Percentiles rank a stretch among this genome's conserved stretches.
phyloP scores from a whole-genome alignment of 2,888 invertebrate species.

The Eupeodes latifasciatus region DNA sequence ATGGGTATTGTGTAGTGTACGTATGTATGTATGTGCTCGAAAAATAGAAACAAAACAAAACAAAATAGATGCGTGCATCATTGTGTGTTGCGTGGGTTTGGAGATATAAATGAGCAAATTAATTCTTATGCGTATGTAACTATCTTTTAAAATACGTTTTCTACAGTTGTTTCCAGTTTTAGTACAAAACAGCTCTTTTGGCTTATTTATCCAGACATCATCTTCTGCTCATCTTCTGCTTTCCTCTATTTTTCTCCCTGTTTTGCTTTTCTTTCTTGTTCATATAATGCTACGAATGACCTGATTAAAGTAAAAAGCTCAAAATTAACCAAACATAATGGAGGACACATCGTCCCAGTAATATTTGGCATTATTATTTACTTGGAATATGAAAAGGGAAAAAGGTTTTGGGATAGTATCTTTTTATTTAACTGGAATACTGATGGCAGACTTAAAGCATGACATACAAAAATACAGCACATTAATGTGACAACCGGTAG shows the following conservation, averaged over 20 bases:
- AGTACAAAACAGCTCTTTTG: background rate
- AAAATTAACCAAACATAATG: background rate
- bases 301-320: slow-evolving; percentile 43
- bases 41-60: background rate
- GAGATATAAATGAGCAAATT: slow-evolving; percentile 37
- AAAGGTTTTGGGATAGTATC: background rate
- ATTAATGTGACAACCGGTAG: slow-evolving; percentile 32
- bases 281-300: slow-evolving; percentile 45
- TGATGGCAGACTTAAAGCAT: background rate
- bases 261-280: background rate
- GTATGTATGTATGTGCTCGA: background rate
- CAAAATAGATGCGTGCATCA: slow-evolving; percentile 40
- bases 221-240: background rate
- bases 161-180: background rate
- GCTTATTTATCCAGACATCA: background rate
- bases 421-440: background rate
- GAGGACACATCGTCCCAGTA: background rate
- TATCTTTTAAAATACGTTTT: background rate
- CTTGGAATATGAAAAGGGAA: background rate
- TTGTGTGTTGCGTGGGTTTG: slow-evolving; percentile 57
- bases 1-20: background rate
- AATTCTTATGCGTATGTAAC: background rate
- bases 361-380: slow-evolving; percentile 12
- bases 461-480: background rate
- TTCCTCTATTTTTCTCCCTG: background rate